Conservation (phyloP, 2,888 invertebrate species). For the Margaritifera margaritifera region DNA sequence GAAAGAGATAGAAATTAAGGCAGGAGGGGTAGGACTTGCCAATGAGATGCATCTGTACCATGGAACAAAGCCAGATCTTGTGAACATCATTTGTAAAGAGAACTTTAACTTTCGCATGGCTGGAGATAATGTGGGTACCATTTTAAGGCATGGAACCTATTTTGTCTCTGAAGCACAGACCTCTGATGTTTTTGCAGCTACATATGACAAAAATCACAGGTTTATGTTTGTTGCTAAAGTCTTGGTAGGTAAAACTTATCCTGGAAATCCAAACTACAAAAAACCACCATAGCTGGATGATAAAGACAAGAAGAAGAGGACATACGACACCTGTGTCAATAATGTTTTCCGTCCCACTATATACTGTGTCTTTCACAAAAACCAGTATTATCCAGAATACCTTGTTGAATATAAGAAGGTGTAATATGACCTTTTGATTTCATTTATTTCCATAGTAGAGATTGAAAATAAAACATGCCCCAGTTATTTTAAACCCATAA, state of each 20-base stretch:
- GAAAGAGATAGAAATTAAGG: too few species aligned
- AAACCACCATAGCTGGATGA: too few species aligned
- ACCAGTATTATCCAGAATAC: constrained; percentile 62
- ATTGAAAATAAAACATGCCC: too few species aligned
- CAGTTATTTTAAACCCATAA: too few species aligned
- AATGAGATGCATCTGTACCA: constrained; percentile 44
- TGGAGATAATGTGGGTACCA: constrained; percentile 38
- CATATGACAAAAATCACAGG: constrained; percentile 17
- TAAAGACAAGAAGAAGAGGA: too few species aligned
- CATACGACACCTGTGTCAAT: too few species aligned
- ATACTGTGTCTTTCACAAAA: constrained; percentile 57
- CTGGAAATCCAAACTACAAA: constrained; percentile 74
- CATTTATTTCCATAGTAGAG: too few species aligned
- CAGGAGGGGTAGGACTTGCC: constrained; percentile 30
- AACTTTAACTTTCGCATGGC: constrained; percentile 51
- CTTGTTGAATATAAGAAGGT: constrained; percentile 32
- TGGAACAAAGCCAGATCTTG: constrained; percentile 37
- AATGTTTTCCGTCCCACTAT: too few species aligned
- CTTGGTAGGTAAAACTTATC: constrained; percentile 21
- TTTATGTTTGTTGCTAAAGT: constrained; percentile 29
- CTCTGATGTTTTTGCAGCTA: constrained; percentile 30
- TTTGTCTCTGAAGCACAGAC: constrained; percentile 37
- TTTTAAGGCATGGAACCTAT: constrained; percentile 40
- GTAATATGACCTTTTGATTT: too few species aligned
- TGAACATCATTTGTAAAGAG: constrained; percentile 38